Percentiles rank a stretch among this genome's conserved stretches.
Evolutionary conservation across 2,888 invertebrate genomes (phyloP).

Genomic region (Tetrapedia diversipes): DNA sequence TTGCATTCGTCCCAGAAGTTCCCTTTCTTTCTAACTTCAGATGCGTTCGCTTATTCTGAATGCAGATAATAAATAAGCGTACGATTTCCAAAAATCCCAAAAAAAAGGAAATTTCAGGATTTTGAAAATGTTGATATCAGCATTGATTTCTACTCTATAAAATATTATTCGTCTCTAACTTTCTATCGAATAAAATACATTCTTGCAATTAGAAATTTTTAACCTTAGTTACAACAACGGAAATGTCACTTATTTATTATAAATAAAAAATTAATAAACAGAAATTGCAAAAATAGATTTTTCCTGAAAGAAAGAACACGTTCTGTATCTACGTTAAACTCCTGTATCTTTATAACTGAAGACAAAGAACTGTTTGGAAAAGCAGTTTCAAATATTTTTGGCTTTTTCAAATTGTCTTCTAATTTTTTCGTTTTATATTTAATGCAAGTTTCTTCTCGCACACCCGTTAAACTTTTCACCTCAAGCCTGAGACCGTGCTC

Average conservation of each 20-base stretch:
- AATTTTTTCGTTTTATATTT: background rate
- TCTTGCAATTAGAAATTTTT: slow-evolving; percentile 2
- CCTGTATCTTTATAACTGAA: too few species aligned
- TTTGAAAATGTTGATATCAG: slow-evolving; percentile 43
- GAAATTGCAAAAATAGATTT: too few species aligned
- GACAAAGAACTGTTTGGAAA: too few species aligned
- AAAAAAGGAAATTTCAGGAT: too few species aligned
- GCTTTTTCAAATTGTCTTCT: background rate
- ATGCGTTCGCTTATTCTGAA: slow-evolving; percentile 25
- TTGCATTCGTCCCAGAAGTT: slow-evolving; percentile 48
- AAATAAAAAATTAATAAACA: background rate
- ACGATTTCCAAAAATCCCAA: too few species aligned
- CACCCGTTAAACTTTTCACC: background rate
- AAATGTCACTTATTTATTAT: slow-evolving; percentile 9
- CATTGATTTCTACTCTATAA: slow-evolving; percentile 22
- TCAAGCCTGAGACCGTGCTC: background rate
- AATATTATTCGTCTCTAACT: slow-evolving; percentile 54
- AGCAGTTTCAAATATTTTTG: too few species aligned
- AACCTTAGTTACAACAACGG: background rate
- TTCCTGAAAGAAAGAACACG: too few species aligned
- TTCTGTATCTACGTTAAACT: too few species aligned
- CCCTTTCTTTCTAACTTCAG: slow-evolving; percentile 35
- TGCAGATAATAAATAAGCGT: too few species aligned
- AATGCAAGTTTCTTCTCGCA: background rate
- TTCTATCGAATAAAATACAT: slow-evolving; percentile 1